phyloP scores from a whole-genome alignment of 2,888 invertebrate genomes.

The Rotaria socialis region DNA sequence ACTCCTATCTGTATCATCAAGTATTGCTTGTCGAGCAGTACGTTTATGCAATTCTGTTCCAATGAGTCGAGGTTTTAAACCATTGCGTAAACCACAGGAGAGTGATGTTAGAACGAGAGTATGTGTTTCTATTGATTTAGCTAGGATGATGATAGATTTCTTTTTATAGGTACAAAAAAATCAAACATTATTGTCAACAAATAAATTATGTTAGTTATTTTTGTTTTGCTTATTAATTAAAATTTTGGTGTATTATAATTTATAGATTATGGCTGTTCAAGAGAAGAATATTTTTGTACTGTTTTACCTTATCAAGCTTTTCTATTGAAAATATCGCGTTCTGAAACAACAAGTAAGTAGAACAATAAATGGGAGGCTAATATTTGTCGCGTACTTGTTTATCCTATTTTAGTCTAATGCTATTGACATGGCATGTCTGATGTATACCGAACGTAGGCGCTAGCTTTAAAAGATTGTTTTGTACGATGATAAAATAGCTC shows the following conservation, averaged over 20 bases:
- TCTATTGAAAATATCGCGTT: background rate
- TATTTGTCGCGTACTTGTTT: no score
- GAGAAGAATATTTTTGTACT: slow-evolving; percentile 28
- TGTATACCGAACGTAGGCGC: no score
- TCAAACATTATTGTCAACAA: slow-evolving; percentile 8
- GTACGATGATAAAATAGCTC: no score
- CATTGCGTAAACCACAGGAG: slow-evolving; percentile 21
- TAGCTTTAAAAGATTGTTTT: no score
- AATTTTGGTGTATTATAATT: background rate
- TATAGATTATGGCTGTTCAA: slow-evolving; percentile 28
- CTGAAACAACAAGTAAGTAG: background rate
- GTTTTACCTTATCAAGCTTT: background rate
- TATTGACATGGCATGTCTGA: no score
- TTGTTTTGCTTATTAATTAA: background rate
- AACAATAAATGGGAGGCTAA: background rate
- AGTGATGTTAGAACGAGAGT: background rate
- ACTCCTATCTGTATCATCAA: background rate
- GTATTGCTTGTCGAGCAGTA: slow-evolving; percentile 34
- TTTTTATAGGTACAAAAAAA: slow-evolving; percentile 20
- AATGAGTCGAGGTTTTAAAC: slow-evolving; percentile 10
- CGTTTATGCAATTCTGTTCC: background rate
- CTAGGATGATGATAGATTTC: background rate
- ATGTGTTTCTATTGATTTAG: background rate
- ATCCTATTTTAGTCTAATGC: no score
- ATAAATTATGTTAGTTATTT: background rate